Percentiles rank a stretch among this genome's conserved stretches.
phyloP scores from a whole-genome alignment of 2,797 vertebrate species.

The Danio choprae region DNA sequence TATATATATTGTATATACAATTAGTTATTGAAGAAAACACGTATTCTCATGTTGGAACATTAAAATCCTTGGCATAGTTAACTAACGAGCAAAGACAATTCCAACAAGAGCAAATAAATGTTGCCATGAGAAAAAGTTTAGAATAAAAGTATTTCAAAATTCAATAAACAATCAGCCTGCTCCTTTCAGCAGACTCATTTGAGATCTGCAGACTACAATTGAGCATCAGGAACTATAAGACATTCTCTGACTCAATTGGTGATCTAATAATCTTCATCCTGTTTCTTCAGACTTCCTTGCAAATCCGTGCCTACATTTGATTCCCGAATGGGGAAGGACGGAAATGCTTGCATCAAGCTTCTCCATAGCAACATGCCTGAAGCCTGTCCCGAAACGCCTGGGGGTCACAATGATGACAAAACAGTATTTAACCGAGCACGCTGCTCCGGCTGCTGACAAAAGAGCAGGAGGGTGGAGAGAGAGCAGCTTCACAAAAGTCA shows the following conservation, averaged over 20 bases:
- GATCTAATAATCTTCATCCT: neutral
- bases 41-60: neutral
- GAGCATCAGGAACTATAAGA: slow-evolving; percentile 8
- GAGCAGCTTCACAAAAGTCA: slow-evolving; percentile 72
- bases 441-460: slow-evolving; percentile 69
- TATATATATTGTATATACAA: no score
- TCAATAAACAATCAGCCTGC: slow-evolving; percentile 3
- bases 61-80: slow-evolving; percentile 8
- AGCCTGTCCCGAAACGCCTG: slow-evolving; percentile 59
- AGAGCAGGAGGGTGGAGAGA: slow-evolving; percentile 62
- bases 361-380: slow-evolving; percentile 71
- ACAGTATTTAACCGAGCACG: slow-evolving; percentile 73
- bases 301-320: slow-evolving; percentile 1
- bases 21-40: no score
- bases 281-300: neutral
- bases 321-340: slow-evolving; percentile 53
- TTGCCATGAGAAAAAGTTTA: slow-evolving; percentile 1
- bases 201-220: slow-evolving; percentile 11
- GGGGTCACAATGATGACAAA: slow-evolving; percentile 58
- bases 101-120: slow-evolving; percentile 7
- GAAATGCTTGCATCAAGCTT: slow-evolving; percentile 65
- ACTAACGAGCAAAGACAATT: slow-evolving; percentile 19
- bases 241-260: neutral
- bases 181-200: slow-evolving; percentile 21
- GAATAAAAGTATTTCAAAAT: slow-evolving; percentile 15